phyloP scores from a whole-genome alignment of 2,888 invertebrate species.

The Xestia xanthographa region DNA sequence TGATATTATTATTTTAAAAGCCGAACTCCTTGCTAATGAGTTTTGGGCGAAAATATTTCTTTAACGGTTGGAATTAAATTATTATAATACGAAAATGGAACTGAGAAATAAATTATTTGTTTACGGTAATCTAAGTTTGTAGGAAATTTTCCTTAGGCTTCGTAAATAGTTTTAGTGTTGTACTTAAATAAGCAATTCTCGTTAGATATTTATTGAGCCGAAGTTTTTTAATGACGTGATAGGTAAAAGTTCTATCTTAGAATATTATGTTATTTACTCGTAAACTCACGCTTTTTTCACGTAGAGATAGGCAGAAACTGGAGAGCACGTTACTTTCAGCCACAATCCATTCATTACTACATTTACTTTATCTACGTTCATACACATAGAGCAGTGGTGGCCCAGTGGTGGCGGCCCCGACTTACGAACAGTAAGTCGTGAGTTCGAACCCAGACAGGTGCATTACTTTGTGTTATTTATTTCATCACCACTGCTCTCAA shows the following conservation, averaged over 20 bases:
- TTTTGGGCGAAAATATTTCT: constrained; percentile 59
- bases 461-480: too few species aligned
- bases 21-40: constrained; percentile 64
- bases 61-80: constrained; percentile 51
- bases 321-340: background rate
- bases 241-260: background rate
- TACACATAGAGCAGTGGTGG: too few species aligned
- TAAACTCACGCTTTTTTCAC: background rate
- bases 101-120: constrained; percentile 54
- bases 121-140: constrained; percentile 44
- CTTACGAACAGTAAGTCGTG: too few species aligned
- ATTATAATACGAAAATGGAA: constrained; percentile 48
- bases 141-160: constrained; percentile 7
- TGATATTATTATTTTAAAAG: constrained; percentile 66
- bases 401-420: too few species aligned
- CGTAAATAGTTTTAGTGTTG: constrained; percentile 7
- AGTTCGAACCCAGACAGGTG: too few species aligned
- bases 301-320: background rate
- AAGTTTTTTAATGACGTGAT: background rate
- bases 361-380: background rate
- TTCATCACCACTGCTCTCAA: too few species aligned
- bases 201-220: background rate
- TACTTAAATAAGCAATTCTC: background rate
- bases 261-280: background rate
- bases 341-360: background rate